Conservation (phyloP, 2,113 vertebrate genomes). For the Mystacornis crossleyi region DNA sequence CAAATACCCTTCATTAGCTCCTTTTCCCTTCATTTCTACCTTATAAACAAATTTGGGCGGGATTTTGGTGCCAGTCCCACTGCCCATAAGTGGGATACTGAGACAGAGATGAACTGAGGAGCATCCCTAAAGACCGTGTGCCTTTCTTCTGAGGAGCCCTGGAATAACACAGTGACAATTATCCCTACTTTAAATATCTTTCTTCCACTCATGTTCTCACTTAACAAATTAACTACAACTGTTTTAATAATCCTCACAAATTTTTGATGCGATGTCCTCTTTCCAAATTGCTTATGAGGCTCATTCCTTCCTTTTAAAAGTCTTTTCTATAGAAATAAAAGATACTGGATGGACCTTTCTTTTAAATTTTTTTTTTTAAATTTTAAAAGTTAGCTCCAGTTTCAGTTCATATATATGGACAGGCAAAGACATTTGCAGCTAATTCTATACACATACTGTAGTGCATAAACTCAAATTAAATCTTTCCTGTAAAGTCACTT, state of each 20-base stretch:
- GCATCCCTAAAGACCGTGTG: fast-evolving
- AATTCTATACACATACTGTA: neutral
- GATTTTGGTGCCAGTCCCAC: neutral
- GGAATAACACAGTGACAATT: neutral
- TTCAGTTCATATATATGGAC: neutral
- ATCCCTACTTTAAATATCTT: neutral
- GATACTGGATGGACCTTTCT: neutral
- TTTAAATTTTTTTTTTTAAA: too few relatives aligned
- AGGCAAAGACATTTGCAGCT: neutral
- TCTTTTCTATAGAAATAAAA: neutral
- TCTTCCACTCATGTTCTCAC: neutral
- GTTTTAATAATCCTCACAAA: neutral
- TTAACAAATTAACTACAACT: neutral
- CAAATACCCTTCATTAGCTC: neutral
- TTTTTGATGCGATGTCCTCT: neutral
- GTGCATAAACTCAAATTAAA: neutral
- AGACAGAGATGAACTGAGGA: neutral
- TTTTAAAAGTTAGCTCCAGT: neutral
- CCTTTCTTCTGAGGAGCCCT: neutral
- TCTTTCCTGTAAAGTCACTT: neutral
- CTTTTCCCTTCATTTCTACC: neutral
- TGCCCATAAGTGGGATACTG: too few relatives aligned
- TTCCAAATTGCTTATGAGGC: neutral
- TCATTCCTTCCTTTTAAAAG: neutral
- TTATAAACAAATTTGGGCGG: neutral